Evolutionary conservation across 1,140 invertebrate species (phyloP).

Genomic region (Neotoxoptera formosana): DNA sequence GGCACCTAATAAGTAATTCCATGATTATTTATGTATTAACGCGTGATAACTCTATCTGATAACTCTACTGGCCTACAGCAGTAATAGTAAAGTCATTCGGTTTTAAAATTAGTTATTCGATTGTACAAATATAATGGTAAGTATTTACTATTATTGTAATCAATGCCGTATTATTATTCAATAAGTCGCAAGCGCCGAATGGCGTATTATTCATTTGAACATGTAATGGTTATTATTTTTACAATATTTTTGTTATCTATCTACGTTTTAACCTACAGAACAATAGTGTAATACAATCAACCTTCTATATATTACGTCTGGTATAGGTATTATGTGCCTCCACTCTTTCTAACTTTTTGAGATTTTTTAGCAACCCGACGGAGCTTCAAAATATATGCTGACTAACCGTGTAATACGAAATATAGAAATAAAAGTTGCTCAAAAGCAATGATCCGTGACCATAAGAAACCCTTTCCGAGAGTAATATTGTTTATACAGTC

Average conservation of each 20-base stretch:
- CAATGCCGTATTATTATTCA: background rate
- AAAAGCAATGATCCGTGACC: background rate
- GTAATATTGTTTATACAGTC: background rate
- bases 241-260: background rate
- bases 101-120: background rate
- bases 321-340: background rate
- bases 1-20: background rate
- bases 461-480: background rate
- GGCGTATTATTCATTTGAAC: background rate
- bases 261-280: background rate
- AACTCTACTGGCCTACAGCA: background rate
- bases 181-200: background rate
- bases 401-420: background rate
- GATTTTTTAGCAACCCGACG: background rate
- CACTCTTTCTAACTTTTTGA: background rate
- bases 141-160: background rate
- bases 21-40: background rate
- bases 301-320: background rate
- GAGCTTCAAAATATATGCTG: background rate
- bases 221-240: conserved; percentile 20
- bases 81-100: background rate
- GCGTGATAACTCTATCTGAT: background rate
- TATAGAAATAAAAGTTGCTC: background rate
- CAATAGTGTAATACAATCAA: background rate
- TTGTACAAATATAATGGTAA: background rate